Evolutionary conservation across 2,888 invertebrate genomes (phyloP).

Genomic region (Acrobasis consociella): DNA sequence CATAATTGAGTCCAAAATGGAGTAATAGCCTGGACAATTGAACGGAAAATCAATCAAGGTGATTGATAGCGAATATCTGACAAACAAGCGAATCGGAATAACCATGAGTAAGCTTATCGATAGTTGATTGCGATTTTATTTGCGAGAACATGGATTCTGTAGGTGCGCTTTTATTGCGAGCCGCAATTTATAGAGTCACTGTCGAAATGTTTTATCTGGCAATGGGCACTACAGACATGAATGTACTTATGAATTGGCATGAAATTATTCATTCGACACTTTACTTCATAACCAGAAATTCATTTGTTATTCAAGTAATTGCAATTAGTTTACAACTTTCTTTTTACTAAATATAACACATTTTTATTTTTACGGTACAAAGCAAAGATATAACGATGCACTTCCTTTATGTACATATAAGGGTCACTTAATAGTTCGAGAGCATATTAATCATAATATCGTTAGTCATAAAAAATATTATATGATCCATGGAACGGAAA

Average conservation of each 20-base stretch:
- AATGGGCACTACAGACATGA: neutral
- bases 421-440: too few species aligned
- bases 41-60: constrained; percentile 41
- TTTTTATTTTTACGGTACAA: too few species aligned
- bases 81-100: constrained; percentile 40
- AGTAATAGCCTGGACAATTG: constrained; percentile 24
- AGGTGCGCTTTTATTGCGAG: constrained; percentile 8
- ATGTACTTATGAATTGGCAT: neutral
- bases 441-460: too few species aligned
- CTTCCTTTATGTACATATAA: too few species aligned
- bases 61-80: constrained; percentile 37
- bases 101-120: constrained; percentile 25
- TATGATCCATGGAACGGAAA: too few species aligned
- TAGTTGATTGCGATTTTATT: constrained; percentile 22
- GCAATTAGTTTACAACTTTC: too few species aligned
- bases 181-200: neutral
- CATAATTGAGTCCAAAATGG: constrained; percentile 3
- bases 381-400: too few species aligned
- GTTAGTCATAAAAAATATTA: too few species aligned
- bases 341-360: too few species aligned
- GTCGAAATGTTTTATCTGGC: neutral
- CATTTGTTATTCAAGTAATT: too few species aligned
- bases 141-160: constrained; percentile 9
- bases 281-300: too few species aligned
- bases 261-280: neutral